These are phyloP conservation scores for Melanotaenia parkinsoni DNA, from an alignment of 2,797 vertebrate species.

Conservation along the genomic window DNA sequence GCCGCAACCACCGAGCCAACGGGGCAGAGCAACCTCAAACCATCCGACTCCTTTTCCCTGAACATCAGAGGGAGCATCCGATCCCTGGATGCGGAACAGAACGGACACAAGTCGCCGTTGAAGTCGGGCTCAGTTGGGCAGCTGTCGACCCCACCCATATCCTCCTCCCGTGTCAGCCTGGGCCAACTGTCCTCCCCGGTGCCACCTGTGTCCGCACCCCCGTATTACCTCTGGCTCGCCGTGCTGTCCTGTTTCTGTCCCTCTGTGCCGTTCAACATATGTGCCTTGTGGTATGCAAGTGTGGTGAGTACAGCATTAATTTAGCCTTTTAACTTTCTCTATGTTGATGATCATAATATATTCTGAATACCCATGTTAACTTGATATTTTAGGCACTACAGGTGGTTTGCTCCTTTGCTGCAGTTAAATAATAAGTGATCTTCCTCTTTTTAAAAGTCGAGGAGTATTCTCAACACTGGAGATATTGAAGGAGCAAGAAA, in stretches of 20 bases:
- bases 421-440: slow-evolving; percentile 29
- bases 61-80: slow-evolving; percentile 77
- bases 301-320: slow-evolving; percentile 84
- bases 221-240: slow-evolving; percentile 88
- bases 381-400: slow-evolving; percentile 6
- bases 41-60: slow-evolving; percentile 84
- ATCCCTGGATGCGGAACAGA: slow-evolving; percentile 83
- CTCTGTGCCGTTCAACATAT: slow-evolving; percentile 89
- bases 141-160: slow-evolving; percentile 73
- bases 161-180: slow-evolving; percentile 83
- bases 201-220: slow-evolving; percentile 71
- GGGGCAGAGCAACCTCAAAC: slow-evolving; percentile 82
- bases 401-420: slow-evolving; percentile 25
- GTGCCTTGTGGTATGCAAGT: slow-evolving; percentile 91
- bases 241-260: slow-evolving; percentile 94
- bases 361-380: neutral
- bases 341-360: neutral
- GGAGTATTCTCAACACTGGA: slow-evolving; percentile 87
- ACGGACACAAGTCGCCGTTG: slow-evolving; percentile 83
- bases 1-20: slow-evolving; percentile 71
- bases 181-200: slow-evolving; percentile 79
- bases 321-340: neutral
- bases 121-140: slow-evolving; percentile 81
- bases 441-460: slow-evolving; percentile 78
- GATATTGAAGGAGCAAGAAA: slow-evolving; percentile 87